phyloP scores from a whole-genome alignment of 2,113 vertebrate genomes.

The Pandion haliaetus region DNA sequence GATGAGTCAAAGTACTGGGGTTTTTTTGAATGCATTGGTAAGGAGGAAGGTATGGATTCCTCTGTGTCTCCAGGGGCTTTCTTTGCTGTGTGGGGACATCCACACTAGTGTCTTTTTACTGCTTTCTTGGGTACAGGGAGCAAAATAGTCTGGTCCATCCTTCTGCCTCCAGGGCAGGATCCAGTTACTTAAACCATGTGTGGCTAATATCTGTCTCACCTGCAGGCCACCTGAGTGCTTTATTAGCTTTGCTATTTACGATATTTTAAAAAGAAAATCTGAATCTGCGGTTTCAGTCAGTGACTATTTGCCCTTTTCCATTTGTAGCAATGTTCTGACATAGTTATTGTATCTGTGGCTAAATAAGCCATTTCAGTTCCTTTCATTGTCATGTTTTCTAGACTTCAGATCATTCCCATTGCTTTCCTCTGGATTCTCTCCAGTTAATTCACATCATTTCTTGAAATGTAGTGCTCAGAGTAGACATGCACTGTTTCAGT shows the following conservation, averaged over 20 bases:
- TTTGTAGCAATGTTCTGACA: neutral
- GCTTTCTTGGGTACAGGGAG: neutral
- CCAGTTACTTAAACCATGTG: neutral
- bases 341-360: neutral
- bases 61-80: neutral
- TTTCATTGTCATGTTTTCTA: neutral
- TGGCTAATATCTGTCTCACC: neutral
- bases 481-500: neutral
- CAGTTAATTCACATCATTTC: neutral
- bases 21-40: neutral
- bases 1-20: neutral
- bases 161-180: neutral
- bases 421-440: neutral
- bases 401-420: neutral
- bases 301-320: neutral
- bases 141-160: neutral
- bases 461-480: neutral
- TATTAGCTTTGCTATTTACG: neutral
- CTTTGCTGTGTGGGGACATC: neutral
- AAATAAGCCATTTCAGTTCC: neutral
- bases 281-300: neutral
- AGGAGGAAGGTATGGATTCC: neutral
- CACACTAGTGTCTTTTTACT: neutral
- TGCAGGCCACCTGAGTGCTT: neutral
- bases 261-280: neutral